Conservation (phyloP, 2,113 vertebrate genomes). For the Thalassoma bifasciatum region DNA sequence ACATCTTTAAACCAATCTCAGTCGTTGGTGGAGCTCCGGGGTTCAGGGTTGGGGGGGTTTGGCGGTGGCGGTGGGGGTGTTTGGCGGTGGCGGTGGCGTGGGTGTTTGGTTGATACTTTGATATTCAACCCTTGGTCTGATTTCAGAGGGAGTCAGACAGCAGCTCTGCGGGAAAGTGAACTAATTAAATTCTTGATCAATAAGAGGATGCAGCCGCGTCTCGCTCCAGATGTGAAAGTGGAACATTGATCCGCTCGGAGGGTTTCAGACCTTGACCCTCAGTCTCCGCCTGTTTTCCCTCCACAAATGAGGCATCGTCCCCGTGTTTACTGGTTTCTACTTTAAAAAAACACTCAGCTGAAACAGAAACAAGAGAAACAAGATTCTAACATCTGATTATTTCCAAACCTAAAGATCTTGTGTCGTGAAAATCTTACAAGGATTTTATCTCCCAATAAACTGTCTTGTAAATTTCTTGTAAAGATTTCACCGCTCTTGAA, state of each 20-base stretch:
- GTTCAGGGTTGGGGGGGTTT: not conserved
- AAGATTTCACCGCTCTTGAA: no score
- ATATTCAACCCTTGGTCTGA: not conserved
- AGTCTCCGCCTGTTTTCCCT: conserved; percentile 10
- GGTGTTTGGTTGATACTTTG: not conserved
- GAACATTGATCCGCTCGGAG: conserved; percentile 30
- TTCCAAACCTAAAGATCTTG: no score
- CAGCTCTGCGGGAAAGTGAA: conserved; percentile 6
- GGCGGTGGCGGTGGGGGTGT: no score
- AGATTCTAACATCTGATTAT: no score
- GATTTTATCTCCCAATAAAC: no score
- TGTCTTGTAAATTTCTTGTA: no score
- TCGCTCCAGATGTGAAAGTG: conserved; percentile 55
- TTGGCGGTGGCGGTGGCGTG: not conserved
- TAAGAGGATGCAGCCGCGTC: conserved; percentile 39
- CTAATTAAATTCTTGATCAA: conserved; percentile 62
- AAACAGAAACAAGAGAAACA: no score
- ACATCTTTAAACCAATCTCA: not conserved
- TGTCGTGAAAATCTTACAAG: no score
- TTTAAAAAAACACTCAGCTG: no score
- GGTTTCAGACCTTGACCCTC: conserved; percentile 32
- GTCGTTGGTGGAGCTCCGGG: not conserved
- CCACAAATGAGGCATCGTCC: conserved; percentile 36
- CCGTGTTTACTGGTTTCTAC: conserved; percentile 31
- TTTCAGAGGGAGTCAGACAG: not conserved